These are phyloP conservation scores for Gorsachius magnificus DNA, from an alignment of 2,797 vertebrate species.

Conservation along the genomic window DNA sequence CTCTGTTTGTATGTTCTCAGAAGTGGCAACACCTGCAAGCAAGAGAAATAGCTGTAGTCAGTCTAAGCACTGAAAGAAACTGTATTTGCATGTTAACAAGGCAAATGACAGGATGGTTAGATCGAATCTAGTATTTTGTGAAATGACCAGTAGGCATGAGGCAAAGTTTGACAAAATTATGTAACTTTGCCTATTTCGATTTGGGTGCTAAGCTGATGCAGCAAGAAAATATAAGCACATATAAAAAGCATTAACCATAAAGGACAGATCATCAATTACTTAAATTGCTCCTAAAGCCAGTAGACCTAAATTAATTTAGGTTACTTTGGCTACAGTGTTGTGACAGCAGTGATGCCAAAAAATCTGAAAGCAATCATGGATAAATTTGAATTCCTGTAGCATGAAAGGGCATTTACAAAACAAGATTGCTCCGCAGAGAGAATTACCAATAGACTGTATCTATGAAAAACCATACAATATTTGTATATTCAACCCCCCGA, in stretches of 20 bases:
- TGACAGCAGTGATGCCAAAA: not conserved
- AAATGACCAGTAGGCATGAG: not conserved
- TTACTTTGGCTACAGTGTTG: not conserved
- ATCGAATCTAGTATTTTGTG: not conserved
- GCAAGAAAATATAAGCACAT: not conserved
- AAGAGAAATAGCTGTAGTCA: not conserved
- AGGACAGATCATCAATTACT: not conserved
- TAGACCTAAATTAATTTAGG: conserved; percentile 7
- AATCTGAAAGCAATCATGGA: not conserved
- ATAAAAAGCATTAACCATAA: not conserved
- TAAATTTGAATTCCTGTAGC: not conserved
- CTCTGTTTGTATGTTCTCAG: not conserved
- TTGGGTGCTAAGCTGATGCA: not conserved
- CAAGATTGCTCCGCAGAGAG: not conserved
- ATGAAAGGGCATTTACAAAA: not conserved
- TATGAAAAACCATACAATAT: not conserved
- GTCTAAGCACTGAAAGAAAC: not conserved
- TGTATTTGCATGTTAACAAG: not conserved
- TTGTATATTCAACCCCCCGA: not conserved
- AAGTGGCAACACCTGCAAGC: not conserved
- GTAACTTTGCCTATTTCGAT: not conserved
- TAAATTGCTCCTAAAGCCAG: not conserved
- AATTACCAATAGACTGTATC: not conserved
- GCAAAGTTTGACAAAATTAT: not conserved
- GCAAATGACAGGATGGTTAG: not conserved